Percentiles rank a stretch among this genome's conserved stretches.
Conservation (phyloP, 1,140 invertebrate genomes). For the Marisa cornuarietis region DNA sequence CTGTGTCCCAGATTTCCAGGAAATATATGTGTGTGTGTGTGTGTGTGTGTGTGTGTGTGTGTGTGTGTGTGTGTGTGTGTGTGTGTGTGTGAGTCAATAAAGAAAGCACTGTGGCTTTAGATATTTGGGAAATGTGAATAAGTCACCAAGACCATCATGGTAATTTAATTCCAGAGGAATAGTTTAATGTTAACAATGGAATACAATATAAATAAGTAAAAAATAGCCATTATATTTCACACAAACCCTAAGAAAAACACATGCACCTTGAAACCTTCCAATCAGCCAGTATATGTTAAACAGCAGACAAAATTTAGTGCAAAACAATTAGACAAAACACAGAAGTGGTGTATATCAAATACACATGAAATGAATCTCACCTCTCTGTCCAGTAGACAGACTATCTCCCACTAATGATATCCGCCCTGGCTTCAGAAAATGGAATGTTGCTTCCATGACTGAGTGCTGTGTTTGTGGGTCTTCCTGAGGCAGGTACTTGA, state of each 20-base stretch:
- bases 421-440: slow-evolving; percentile 53
- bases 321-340: neutral
- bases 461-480: slow-evolving; percentile 30
- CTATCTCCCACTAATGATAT: slow-evolving; percentile 49
- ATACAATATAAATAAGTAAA: too few relatives aligned
- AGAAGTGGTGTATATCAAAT: slow-evolving; percentile 8
- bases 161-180: too few relatives aligned
- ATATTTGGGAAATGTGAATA: too few relatives aligned
- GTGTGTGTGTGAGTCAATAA: too few relatives aligned
- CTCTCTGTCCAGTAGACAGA: slow-evolving; percentile 31
- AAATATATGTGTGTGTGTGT: too few relatives aligned
- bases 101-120: too few relatives aligned
- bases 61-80: too few relatives aligned
- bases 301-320: neutral
- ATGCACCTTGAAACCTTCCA: neutral
- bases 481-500: slow-evolving; percentile 47
- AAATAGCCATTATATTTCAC: too few relatives aligned
- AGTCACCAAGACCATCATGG: too few relatives aligned
- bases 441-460: slow-evolving; percentile 53
- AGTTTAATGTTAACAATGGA: too few relatives aligned
- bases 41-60: too few relatives aligned
- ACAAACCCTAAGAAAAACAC: neutral
- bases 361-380: neutral
- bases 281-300: neutral
- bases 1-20: too few relatives aligned